These are phyloP conservation scores for Steromphala cineraria DNA, from an alignment of 2,888 invertebrate genomes.

Conservation along the genomic window DNA sequence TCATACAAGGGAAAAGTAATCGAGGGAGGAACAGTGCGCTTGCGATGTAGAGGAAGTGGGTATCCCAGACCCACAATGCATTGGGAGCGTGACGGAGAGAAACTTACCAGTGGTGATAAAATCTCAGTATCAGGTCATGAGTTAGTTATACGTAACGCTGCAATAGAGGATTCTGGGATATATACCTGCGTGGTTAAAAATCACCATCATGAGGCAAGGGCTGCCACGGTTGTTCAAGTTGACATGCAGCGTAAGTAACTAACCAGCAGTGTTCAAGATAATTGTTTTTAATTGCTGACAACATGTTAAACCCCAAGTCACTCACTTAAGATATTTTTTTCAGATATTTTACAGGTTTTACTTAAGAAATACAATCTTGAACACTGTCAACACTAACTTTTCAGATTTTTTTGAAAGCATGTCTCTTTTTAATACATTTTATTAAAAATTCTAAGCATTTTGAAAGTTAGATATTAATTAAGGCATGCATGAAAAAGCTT, in stretches of 20 bases:
- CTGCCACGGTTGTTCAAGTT: slow-evolving; percentile 60
- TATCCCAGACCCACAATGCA: slow-evolving; percentile 57
- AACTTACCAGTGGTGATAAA: slow-evolving; percentile 45
- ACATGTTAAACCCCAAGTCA: too few relatives aligned
- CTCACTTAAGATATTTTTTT: not conserved
- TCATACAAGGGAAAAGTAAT: slow-evolving; percentile 52
- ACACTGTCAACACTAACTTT: too few relatives aligned
- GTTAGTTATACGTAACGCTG: slow-evolving; percentile 57
- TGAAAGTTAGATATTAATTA: too few relatives aligned
- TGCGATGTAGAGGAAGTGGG: slow-evolving; percentile 65
- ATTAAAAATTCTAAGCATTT: not conserved
- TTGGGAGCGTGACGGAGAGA: slow-evolving; percentile 61
- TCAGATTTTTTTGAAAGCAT: not conserved
- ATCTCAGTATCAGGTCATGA: slow-evolving; percentile 49
- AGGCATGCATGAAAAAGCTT: too few relatives aligned
- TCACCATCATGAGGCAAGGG: slow-evolving; percentile 50
- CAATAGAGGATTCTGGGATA: slow-evolving; percentile 63
- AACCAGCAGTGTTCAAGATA: not conserved
- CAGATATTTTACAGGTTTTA: too few relatives aligned
- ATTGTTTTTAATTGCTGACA: too few relatives aligned
- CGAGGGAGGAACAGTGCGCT: slow-evolving; percentile 62
- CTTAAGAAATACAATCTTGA: too few relatives aligned
- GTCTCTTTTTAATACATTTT: not conserved
- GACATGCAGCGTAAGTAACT: slow-evolving; percentile 56
- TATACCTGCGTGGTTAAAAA: slow-evolving; percentile 69